These are phyloP conservation scores for Addax nasomaculatus DNA, from an alignment of 2,113 vertebrate genomes.

Conservation along the genomic window DNA sequence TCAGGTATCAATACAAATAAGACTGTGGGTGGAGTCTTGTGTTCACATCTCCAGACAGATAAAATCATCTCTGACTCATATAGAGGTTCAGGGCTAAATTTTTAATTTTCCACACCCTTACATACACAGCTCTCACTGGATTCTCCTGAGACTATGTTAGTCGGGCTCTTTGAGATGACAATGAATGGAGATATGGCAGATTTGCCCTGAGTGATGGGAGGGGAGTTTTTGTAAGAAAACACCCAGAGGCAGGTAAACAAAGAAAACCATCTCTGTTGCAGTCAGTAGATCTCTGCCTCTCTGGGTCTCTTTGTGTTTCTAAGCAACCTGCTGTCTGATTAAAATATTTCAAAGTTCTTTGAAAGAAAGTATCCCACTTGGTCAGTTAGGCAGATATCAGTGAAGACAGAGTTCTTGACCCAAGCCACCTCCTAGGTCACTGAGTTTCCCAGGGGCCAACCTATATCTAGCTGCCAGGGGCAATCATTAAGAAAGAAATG, in stretches of 20 bases:
- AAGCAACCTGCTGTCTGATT: not conserved
- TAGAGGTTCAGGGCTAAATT: not conserved
- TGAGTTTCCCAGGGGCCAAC: not conserved
- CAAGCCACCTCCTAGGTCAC: not conserved
- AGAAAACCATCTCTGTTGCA: not conserved
- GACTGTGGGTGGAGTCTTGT: not conserved
- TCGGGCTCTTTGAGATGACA: constrained; percentile 19
- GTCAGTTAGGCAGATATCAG: not conserved
- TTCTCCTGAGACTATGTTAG: constrained; percentile 5
- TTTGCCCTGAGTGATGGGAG: not conserved
- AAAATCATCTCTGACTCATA: constrained; percentile 44
- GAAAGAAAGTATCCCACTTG: not conserved
- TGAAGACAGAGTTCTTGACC: not conserved
- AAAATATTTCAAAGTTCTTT: not conserved
- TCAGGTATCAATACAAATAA: not conserved
- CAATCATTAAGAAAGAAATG: not conserved
- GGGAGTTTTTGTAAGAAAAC: constrained; percentile 16
- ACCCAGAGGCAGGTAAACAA: not conserved
- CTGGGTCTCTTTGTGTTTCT: not conserved
- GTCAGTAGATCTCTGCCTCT: not conserved
- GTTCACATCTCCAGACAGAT: not conserved
- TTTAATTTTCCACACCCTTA: constrained; percentile 43
- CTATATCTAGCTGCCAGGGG: not conserved
- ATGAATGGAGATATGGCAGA: constrained; percentile 5
- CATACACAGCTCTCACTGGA: not conserved